phyloP scores from a whole-genome alignment of 2,113 vertebrate species.

The Numida meleagris region DNA sequence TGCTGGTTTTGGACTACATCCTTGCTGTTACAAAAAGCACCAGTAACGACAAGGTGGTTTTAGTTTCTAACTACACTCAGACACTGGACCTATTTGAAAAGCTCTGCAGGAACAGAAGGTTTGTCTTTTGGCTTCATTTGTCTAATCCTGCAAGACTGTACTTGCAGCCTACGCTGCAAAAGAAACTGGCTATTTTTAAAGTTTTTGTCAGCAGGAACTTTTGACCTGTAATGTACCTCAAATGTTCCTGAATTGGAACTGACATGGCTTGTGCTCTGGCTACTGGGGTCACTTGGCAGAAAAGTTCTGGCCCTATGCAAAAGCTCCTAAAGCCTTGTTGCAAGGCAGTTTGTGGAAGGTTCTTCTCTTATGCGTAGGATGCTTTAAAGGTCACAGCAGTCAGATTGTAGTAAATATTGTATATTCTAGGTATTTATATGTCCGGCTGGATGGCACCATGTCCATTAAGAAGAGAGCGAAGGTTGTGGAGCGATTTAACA shows the following conservation, averaged over 20 bases:
- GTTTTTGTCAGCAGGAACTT: neutral
- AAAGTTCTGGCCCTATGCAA: neutral
- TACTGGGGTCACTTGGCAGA: neutral
- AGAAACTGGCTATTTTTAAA: neutral
- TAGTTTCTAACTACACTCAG: constrained; percentile 98
- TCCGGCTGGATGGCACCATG: constrained; percentile 96
- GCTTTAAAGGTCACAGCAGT: neutral
- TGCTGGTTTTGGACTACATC: constrained; percentile 96
- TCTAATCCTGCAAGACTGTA: neutral
- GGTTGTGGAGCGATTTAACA: constrained; percentile 94
- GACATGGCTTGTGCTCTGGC: neutral
- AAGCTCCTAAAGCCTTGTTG: neutral
- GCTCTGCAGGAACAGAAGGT: constrained; percentile 92
- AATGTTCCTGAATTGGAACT: neutral
- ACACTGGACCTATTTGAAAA: constrained; percentile 97
- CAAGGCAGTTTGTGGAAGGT: neutral
- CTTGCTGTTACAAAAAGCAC: constrained; percentile 91
- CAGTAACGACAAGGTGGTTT: constrained; percentile 92
- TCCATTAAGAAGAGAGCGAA: constrained; percentile 98
- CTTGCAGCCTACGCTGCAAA: neutral
- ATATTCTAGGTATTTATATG: constrained; percentile 88
- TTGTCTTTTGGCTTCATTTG: neutral
- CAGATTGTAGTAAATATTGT: neutral
- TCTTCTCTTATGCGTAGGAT: neutral
- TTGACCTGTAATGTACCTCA: neutral